Base-by-base conservation (phyloP, 2,113 vertebrate genomes). In the Grallaria varia region DNA sequence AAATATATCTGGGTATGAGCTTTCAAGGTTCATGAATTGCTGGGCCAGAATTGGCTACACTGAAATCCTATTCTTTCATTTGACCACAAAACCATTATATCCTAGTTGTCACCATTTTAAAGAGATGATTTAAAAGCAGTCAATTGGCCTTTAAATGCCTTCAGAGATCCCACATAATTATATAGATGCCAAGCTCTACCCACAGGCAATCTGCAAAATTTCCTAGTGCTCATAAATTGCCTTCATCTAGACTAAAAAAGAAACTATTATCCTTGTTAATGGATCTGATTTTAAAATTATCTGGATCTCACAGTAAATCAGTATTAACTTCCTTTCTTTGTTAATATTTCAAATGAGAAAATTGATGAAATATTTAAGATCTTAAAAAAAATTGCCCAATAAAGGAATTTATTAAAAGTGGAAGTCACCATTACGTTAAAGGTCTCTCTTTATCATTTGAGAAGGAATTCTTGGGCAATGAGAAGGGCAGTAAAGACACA, bases 191-290 rank as follows among this genome's bases (percentile, higher is more conserved):
- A 96, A 96, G 56, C 62, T 96, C 96, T 96, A 93, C 96, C 96
- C 95, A 96, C 96, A 95, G 69, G 92, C 96, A 97, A 96, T 97
- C 96, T 97, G 96, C 83, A 94, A 86, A 94, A 92, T 95, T 95
- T 97, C 76, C 88, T 90, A 78, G 37, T 81, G 37, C 77, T 94
- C 69, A 75, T 95, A 95, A 94, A 95, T 95, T 86, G 56, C 60
- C 40, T 94, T 88, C 64, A 94, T 84, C 83, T 60, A 86, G 64
- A 68, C 76, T 75, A 78, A 90, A 96, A 96, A 95, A 84, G 75
- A 81, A 88, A 92, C 80, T 87, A 94, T 93, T 95, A 94, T 81
- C 49, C 28, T 71, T 78, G 59, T 63, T 96, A 94, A 86, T 71
- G 11, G 84, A 84, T 90, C 86, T 87, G 82, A 81, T 88, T 94